A percentile compares a stretch with the other conserved stretches of the same genome.
phyloP scores from a whole-genome alignment of 2,113 vertebrate species.

The Bubo blakistoni region DNA sequence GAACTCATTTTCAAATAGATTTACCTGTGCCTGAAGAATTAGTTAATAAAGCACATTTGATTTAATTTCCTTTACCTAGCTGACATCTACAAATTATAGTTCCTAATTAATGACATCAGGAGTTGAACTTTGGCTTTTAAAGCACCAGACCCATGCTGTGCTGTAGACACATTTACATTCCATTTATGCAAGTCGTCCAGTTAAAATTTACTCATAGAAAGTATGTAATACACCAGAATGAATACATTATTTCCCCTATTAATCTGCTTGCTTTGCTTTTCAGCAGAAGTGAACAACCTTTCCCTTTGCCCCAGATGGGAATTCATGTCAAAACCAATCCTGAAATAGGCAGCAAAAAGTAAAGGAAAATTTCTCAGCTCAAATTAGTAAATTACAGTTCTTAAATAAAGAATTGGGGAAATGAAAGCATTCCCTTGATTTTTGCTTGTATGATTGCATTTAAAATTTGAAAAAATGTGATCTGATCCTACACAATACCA shows the following conservation, averaged over 20 bases:
- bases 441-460: neutral
- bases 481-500: neutral
- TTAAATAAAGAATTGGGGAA: neutral
- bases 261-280: neutral
- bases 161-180: slow-evolving; percentile 45
- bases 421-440: neutral
- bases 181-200: slow-evolving; percentile 33
- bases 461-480: neutral
- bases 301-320: neutral
- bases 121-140: slow-evolving; percentile 34
- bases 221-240: neutral
- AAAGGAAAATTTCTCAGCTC: neutral
- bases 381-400: neutral
- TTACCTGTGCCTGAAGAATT: slow-evolving; percentile 30
- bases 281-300: neutral
- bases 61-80: slow-evolving; percentile 54
- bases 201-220: slow-evolving; percentile 35
- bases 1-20: neutral
- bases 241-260: slow-evolving; percentile 36
- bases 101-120: slow-evolving; percentile 57
- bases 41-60: slow-evolving; percentile 30
- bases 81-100: slow-evolving; percentile 23
- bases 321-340: neutral
- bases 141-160: slow-evolving; percentile 18
- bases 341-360: neutral